Evolutionary conservation across 2,113 vertebrate genomes (phyloP).

Genomic region (Anguilla rostrata): DNA sequence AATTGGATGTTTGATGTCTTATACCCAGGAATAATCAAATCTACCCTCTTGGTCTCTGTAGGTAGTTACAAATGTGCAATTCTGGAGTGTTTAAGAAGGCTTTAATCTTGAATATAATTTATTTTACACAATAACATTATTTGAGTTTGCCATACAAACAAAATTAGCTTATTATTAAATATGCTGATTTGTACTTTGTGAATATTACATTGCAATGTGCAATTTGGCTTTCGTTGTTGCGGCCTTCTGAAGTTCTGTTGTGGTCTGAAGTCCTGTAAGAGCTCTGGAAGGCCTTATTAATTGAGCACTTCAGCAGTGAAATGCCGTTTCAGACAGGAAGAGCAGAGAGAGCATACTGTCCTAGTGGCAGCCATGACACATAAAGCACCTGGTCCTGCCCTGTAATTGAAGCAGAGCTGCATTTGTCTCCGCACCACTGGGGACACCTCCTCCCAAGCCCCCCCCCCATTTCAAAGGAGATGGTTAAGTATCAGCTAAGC

Average conservation of each 20-base stretch:
- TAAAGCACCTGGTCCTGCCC: not conserved
- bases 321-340: not conserved
- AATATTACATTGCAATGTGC: not conserved
- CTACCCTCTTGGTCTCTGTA: conserved; percentile 26
- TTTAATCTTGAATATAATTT: not conserved
- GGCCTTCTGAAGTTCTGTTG: not conserved
- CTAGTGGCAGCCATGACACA: not conserved
- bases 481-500: not conserved
- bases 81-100: not conserved
- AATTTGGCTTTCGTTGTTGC: not conserved
- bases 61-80: not conserved
- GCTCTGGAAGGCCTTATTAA: too few relatives aligned
- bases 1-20: conserved; percentile 50
- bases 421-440: not conserved
- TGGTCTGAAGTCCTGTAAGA: not conserved
- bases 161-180: not conserved
- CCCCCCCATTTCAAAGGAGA: not conserved
- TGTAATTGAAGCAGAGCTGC: not conserved
- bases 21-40: conserved; percentile 33
- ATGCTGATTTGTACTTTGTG: not conserved
- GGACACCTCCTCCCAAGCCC: not conserved
- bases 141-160: too few relatives aligned
- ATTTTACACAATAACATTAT: not conserved
- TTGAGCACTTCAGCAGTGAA: not conserved
- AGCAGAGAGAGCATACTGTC: not conserved